A percentile compares a stretch with the other conserved stretches of the same genome.
These are phyloP conservation scores for Lycaon pictus DNA, from an alignment of 2,113 vertebrate genomes.

Conservation along the genomic window DNA sequence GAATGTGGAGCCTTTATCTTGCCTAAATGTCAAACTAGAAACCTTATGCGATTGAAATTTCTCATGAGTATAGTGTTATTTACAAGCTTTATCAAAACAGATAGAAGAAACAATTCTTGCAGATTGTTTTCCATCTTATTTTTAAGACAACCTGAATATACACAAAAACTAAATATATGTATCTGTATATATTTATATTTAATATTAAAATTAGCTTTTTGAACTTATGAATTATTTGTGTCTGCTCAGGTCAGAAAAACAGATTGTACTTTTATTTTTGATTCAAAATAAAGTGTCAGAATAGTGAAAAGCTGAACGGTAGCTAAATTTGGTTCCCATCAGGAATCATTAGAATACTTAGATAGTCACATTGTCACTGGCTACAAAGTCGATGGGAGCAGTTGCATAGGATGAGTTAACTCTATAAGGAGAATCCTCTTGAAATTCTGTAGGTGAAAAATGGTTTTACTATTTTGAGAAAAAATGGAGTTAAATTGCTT, in stretches of 20 bases:
- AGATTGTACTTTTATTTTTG: constrained; percentile 77
- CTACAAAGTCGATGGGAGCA: constrained; percentile 58
- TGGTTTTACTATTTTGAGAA: neutral
- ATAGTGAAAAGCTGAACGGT: constrained; percentile 61
- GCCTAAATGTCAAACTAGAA: constrained; percentile 41
- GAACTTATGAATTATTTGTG: constrained; percentile 58
- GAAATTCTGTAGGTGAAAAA: constrained; percentile 61
- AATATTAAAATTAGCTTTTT: constrained; percentile 51
- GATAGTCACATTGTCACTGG: constrained; percentile 70
- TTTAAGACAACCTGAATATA: constrained; percentile 22
- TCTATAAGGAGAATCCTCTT: constrained; percentile 57
- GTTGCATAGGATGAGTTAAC: constrained; percentile 55
- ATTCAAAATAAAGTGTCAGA: constrained; percentile 68
- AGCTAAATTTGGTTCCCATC: constrained; percentile 78
- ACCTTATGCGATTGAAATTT: neutral
- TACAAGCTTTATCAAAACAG: constrained; percentile 22
- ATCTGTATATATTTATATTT: neutral
- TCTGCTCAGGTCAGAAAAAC: constrained; percentile 60
- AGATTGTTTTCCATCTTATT: constrained; percentile 19
- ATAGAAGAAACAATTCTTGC: neutral
- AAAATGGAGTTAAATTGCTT: constrained; percentile 34
- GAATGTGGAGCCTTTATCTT: constrained; percentile 35
- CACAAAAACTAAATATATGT: constrained; percentile 1
- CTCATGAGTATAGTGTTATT: constrained; percentile 34
- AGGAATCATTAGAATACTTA: constrained; percentile 69